Percentiles rank a stretch among this genome's conserved stretches.
Evolutionary conservation across 2,888 invertebrate species (phyloP).

Genomic region (Folsomia manolachei): DNA sequence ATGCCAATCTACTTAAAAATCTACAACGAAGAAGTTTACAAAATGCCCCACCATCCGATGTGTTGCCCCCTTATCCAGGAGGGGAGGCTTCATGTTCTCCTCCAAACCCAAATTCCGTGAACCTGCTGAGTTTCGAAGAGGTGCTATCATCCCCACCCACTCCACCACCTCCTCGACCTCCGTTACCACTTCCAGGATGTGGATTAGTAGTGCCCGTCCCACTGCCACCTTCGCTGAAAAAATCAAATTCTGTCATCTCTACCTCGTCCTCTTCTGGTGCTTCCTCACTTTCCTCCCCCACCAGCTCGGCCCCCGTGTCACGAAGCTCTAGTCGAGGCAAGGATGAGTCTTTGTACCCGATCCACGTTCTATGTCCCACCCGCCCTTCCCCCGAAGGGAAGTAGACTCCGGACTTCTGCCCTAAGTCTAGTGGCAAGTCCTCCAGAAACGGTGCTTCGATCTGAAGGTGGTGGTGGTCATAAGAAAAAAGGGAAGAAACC

Average conservation of each 20-base stretch:
- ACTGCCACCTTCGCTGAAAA: conserved; percentile 28
- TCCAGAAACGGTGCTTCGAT: not conserved
- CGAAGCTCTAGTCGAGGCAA: conserved; percentile 24
- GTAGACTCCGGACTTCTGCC: not conserved
- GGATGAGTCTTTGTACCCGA: conserved; percentile 8
- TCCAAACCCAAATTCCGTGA: not conserved
- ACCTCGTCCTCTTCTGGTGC: conserved; percentile 39
- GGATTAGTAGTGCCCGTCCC: conserved; percentile 17
- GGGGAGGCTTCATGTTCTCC: not conserved
- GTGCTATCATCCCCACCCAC: conserved; percentile 3
- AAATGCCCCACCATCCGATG: not conserved
- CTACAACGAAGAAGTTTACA: not conserved
- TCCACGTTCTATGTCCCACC: conserved; percentile 15
- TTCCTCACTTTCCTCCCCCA: conserved; percentile 15
- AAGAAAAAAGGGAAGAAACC: conserved; percentile 7
- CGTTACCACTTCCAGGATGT: conserved; percentile 25
- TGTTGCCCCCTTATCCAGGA: not conserved
- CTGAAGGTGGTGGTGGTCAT: too few relatives aligned
- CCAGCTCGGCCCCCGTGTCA: conserved; percentile 23
- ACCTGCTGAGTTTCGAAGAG: not conserved
- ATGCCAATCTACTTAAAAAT: not conserved
- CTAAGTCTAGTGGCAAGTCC: not conserved
- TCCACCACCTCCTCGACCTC: conserved; percentile 27
- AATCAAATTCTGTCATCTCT: conserved; percentile 39
- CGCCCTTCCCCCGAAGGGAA: conserved; percentile 5